Base-by-base conservation (phyloP, 2,113 vertebrate species). In the Albula glossodonta region DNA sequence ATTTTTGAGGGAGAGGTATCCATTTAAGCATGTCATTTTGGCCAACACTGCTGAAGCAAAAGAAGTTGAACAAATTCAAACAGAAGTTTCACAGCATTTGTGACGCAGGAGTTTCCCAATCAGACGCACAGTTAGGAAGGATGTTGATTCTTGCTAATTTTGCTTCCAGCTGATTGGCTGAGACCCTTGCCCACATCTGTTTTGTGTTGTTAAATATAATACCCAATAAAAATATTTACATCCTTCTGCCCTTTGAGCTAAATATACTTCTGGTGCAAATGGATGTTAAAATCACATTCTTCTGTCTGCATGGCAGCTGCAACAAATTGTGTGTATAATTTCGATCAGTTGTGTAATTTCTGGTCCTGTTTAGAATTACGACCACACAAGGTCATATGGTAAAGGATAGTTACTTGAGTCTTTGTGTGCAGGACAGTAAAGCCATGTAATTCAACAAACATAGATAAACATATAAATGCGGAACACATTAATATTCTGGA, bases 191-290 rank as follows among this genome's bases (percentile, higher is more conserved):
- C 89, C 19, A 93, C 93, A 94, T 95, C 90, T 94, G 93, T 90
- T 92, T 89, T 87, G 83, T 89, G 89, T 92, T 90, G 89, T 92
- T 92, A 94, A 90, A 94, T 74, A 87, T 86, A 90, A 90, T 88
- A 88, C 83, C 80, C 88, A 91, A 86, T 89, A 87, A 91, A 93
- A 92, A 91, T 87, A 93, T 91, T 89, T 85, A 87, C 88, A 88
- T 88, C 87, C 89, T 66, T 89, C 80, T 0, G 84, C 87, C 85
- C 91, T 92, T 90, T 92, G 88, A 89, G 91, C 87, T 90, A 89
- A 89, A 91, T 87, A 92, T 90, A 90, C 83, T 79, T 84, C 51
- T 22, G 41, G 85, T 63, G 82, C 82, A 82, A 85, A 89, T 83
- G 80, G 52, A 87, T 86, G 41, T 70, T 87, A 89, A 91, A 88